Conservation (phyloP, 1,140 invertebrate genomes). For the Rhopalosiphum maidis region DNA sequence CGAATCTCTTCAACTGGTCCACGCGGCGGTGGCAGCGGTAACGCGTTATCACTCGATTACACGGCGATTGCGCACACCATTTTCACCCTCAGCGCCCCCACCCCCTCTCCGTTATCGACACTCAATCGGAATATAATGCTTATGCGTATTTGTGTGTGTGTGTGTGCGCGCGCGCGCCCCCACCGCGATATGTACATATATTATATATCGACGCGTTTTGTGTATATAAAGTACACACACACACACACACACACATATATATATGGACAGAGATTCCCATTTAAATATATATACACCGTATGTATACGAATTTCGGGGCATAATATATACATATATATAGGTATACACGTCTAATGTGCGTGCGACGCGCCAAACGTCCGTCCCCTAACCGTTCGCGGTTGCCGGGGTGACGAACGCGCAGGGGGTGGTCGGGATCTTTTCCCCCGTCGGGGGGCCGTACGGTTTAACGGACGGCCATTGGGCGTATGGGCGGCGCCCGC, state of each 20-base stretch:
- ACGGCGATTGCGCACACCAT: conserved; percentile 22
- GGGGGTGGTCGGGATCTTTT: not conserved
- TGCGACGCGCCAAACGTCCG: conserved; percentile 25
- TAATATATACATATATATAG: not conserved
- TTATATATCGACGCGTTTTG: not conserved
- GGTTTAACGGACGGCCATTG: conserved; percentile 41
- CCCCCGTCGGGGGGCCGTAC: not conserved
- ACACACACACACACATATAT: too few relatives aligned
- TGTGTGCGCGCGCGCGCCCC: not conserved
- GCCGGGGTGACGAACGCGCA: conserved; percentile 43
- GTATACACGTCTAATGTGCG: not conserved
- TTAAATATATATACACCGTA: not conserved
- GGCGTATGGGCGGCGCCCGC: conserved; percentile 48
- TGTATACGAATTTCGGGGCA: not conserved
- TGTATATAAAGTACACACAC: not conserved
- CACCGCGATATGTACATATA: not conserved
- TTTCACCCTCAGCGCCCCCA: not conserved
- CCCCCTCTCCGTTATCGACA: conserved; percentile 31
- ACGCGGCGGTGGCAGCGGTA: not conserved
- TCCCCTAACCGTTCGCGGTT: conserved; percentile 38
- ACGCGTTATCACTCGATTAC: conserved; percentile 52
- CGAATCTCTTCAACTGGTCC: conserved; percentile 52
- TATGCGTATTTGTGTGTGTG: not conserved
- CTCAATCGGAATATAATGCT: conserved; percentile 48
- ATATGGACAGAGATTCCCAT: not conserved